Evolutionary conservation across 2,888 invertebrate species (phyloP).

Genomic region (Drosophila eohydei): DNA sequence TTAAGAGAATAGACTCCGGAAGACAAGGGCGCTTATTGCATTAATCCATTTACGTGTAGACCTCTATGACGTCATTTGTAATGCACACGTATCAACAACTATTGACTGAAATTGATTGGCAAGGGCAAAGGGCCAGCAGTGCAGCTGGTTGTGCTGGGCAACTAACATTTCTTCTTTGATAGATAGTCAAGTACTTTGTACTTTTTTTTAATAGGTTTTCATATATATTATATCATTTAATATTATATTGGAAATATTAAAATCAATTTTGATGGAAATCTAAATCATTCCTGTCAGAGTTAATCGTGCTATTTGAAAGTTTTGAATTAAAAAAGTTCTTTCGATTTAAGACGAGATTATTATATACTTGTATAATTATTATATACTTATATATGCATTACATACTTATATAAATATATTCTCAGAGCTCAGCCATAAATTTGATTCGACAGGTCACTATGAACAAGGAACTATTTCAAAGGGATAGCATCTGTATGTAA

Average conservation of each 20-base stretch:
- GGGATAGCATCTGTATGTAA: no score
- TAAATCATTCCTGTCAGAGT: no score
- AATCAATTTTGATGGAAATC: no score
- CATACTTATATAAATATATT: no score
- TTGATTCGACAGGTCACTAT: no score
- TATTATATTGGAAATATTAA: not conserved
- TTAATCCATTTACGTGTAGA: slow-evolving; percentile 16
- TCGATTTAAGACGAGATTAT: no score
- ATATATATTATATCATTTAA: not conserved
- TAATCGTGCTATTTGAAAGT: no score
- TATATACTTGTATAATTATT: no score
- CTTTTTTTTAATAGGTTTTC: slow-evolving; percentile 12
- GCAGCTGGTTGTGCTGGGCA: not conserved
- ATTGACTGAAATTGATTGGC: not conserved
- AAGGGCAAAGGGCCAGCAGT: not conserved
- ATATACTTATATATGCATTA: no score
- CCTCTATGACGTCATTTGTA: slow-evolving; percentile 6
- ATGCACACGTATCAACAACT: slow-evolving; percentile 4
- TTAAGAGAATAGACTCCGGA: slow-evolving; percentile 3
- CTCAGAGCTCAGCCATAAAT: no score
- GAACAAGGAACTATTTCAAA: no score
- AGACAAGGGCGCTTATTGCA: not conserved
- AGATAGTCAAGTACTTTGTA: slow-evolving; percentile 1
- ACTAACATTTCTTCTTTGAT: slow-evolving; percentile 18
- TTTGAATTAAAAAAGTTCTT: no score